Evolutionary conservation across 2,888 invertebrate species (phyloP), one percentile per base, ranked within the genome.

Genomic region (Tachina grossa): DNA sequence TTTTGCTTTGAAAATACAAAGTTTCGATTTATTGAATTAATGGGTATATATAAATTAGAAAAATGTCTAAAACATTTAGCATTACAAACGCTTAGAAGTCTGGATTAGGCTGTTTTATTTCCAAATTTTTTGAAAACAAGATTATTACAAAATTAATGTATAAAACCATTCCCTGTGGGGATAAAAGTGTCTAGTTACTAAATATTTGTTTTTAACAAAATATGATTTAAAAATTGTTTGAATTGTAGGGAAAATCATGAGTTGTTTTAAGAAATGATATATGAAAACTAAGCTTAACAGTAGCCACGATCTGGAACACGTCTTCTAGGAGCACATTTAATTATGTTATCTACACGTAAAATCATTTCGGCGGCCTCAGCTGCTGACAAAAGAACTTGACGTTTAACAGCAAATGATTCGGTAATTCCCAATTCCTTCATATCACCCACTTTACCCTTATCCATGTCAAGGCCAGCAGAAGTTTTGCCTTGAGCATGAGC

Each of bases 361-460:
- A 99, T 99, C 97, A 99, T 98, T 93, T 99, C 99, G 0, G 99
- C 99, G 0, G 99, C 99, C 93, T 99, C 99, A 0, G 98, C 93
- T 0, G 99, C 99, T 9, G 98, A 98, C 84, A 98, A 91, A 76
- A 99, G 93, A 68, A 99, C 98, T 93, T 99, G 99, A 47, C 97
- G 95, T 93, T 99, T 99, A 9, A 99, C 99, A 45, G 97, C 97
- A 93, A 96, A 98, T 0, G 99, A 98, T 93, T 99, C 99, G 0
- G 98, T 98, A 89, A 99, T 96, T 63, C 99, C 99, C 85, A 98
- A 93, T 66, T 94, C 94, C 89, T 95, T 95, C 96, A 99, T 98
- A 93, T 98, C 98, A 8, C 96, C 98, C 11, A 98, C 93, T 89
- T 94, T 94, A 6, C 99, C 99, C 63, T 94, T 94, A 10, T 97